A percentile compares a stretch with the other conserved stretches of the same genome.
These are phyloP conservation scores for Gnatocerus cornutus DNA, from an alignment of 2,888 invertebrate genomes.

Conservation along the genomic window DNA sequence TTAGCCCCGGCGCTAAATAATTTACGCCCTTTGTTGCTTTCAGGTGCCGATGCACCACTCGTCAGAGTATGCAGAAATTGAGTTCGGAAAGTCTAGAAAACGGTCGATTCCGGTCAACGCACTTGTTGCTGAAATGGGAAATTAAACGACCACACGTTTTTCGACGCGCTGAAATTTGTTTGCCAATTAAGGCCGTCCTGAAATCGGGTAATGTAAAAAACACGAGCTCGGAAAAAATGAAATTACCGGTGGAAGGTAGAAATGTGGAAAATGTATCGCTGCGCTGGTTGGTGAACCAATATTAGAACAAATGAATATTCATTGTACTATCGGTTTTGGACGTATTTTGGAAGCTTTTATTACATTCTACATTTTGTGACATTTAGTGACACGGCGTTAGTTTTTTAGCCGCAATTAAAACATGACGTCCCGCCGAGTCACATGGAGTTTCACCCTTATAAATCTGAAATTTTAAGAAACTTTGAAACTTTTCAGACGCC, in stretches of 20 bases:
- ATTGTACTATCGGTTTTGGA: background rate
- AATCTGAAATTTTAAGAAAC: no score
- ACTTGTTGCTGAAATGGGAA: constrained; percentile 35
- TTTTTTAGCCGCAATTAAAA: no score
- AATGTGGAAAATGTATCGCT: background rate
- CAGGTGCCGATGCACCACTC: constrained; percentile 11
- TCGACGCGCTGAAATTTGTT: constrained; percentile 12
- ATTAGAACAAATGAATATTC: constrained; percentile 1
- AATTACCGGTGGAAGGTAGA: constrained; percentile 4
- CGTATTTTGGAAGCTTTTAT: no score
- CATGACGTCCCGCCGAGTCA: no score
- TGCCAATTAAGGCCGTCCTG: constrained; percentile 10
- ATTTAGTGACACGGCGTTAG: no score
- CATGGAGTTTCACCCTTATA: no score
- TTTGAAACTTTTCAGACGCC: no score
- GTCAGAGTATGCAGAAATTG: constrained; percentile 2
- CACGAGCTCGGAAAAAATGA: constrained; percentile 1
- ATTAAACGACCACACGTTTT: constrained; percentile 17
- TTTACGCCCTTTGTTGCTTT: constrained; percentile 62
- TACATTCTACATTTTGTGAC: no score
- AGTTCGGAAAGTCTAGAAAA: constrained; percentile 6
- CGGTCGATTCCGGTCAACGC: constrained; percentile 22
- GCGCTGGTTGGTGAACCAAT: background rate
- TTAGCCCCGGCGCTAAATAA: constrained; percentile 63
- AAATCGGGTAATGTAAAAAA: constrained; percentile 6